These are phyloP conservation scores for Eucera pruinosa DNA, from an alignment of 2,888 invertebrate genomes.

Conservation along the genomic window DNA sequence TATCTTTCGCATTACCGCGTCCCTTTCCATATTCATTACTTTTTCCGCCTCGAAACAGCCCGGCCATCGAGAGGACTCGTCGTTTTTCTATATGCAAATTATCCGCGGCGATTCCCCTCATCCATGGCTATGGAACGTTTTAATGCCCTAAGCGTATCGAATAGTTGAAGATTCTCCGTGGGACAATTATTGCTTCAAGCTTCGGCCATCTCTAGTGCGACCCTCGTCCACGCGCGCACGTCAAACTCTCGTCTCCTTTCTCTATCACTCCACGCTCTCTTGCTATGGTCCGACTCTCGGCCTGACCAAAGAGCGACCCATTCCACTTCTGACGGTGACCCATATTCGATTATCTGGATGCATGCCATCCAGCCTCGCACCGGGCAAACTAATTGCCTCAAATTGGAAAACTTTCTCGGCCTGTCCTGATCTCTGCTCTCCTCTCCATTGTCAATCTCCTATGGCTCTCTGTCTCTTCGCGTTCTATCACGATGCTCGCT, in stretches of 20 bases:
- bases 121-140: constrained; percentile 51
- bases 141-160: constrained; percentile 48
- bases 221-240: constrained; percentile 50
- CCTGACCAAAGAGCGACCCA: constrained; percentile 64
- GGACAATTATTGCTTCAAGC: constrained; percentile 51
- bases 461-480: constrained; percentile 11
- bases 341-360: constrained; percentile 75
- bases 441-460: constrained; percentile 53
- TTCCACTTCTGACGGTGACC: constrained; percentile 66
- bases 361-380: constrained; percentile 68
- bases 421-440: constrained; percentile 41
- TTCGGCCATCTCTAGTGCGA: constrained; percentile 37
- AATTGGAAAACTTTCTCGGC: constrained; percentile 77
- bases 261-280: not conserved
- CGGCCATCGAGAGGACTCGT: constrained; percentile 26
- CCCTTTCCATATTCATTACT: constrained; percentile 54
- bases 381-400: constrained; percentile 76
- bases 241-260: constrained; percentile 28
- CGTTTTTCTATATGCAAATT: constrained; percentile 65
- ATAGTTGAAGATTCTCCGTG: constrained; percentile 37
- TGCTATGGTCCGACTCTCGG: not conserved
- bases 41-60: constrained; percentile 26
- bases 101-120: constrained; percentile 35
- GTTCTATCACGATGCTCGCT: constrained; percentile 14
- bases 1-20: constrained; percentile 52